Evolutionary conservation across 2,797 vertebrate species (phyloP).

Genomic region (Anniella stebbinsi): DNA sequence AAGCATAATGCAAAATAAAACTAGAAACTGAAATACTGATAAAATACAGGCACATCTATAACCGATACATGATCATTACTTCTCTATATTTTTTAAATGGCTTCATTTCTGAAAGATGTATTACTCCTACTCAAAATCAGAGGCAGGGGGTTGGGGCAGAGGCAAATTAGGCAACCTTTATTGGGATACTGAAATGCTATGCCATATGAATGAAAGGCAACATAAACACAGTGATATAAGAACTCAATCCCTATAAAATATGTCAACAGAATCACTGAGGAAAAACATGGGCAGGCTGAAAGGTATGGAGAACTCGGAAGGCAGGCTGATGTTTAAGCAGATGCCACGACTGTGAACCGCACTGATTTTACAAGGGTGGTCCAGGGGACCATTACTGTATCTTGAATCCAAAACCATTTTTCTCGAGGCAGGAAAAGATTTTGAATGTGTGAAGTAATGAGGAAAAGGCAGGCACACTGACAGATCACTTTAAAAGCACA

Average conservation of each 20-base stretch:
- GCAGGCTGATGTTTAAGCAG: not conserved
- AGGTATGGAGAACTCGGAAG: not conserved
- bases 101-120: not conserved
- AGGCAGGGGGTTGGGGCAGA: not conserved
- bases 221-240: not conserved
- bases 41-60: not conserved
- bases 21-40: constrained; percentile 3
- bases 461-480: not conserved
- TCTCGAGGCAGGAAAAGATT: too few species aligned
- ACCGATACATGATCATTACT: too few species aligned
- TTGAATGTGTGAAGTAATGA: not conserved
- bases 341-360: not conserved
- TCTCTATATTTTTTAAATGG: not conserved
- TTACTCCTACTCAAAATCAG: not conserved
- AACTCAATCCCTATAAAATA: not conserved
- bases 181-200: not conserved
- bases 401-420: not conserved
- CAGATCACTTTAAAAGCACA: not conserved
- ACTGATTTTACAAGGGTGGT: not conserved
- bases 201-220: too few species aligned
- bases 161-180: not conserved
- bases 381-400: not conserved
- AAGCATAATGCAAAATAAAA: constrained; percentile 37
- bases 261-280: not conserved
- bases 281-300: not conserved